Evolutionary conservation across 2,113 vertebrate genomes (phyloP).

Genomic region (Channa maculata): DNA sequence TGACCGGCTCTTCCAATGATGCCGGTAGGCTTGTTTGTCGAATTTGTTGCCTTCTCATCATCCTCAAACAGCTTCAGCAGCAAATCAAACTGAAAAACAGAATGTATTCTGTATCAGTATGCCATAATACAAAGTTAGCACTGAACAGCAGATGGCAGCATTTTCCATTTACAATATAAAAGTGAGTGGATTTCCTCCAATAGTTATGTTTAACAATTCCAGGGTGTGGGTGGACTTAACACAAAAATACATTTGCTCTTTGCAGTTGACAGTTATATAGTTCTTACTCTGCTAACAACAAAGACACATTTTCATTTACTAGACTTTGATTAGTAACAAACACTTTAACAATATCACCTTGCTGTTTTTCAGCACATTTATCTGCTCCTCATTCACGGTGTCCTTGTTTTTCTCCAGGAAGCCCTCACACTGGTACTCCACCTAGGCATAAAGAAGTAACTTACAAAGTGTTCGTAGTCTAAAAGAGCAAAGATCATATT

Average conservation of each 20-base stretch:
- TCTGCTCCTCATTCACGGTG: conserved; percentile 97
- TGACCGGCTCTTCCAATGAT: conserved; percentile 75
- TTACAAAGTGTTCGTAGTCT: conserved; percentile 30
- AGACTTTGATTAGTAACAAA: background rate
- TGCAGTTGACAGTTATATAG: background rate
- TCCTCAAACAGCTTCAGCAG: conserved; percentile 91
- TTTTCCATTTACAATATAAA: conserved; percentile 34
- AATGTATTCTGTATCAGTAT: background rate
- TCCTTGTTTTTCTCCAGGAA: conserved; percentile 99
- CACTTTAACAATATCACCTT: conserved; percentile 85
- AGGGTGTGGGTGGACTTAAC: conserved; percentile 58
- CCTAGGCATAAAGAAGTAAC: conserved; percentile 80
- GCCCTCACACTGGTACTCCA: conserved; percentile 96
- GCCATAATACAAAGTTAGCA: conserved; percentile 1
- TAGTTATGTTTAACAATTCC: conserved; percentile 62
- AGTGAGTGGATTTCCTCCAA: conserved; percentile 54
- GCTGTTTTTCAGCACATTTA: conserved; percentile 93
- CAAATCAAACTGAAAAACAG: conserved; percentile 88
- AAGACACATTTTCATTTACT: background rate
- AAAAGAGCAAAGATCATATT: conserved; percentile 10
- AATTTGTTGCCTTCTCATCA: conserved; percentile 84
- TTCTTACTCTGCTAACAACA: background rate
- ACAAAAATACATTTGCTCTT: conserved; percentile 17
- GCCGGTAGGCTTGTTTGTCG: conserved; percentile 78
- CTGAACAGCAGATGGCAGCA: conserved; percentile 71